Percentiles rank a stretch among this genome's conserved stretches.
Conservation (phyloP, 1,140 invertebrate species). For the Conus ventricosus region DNA sequence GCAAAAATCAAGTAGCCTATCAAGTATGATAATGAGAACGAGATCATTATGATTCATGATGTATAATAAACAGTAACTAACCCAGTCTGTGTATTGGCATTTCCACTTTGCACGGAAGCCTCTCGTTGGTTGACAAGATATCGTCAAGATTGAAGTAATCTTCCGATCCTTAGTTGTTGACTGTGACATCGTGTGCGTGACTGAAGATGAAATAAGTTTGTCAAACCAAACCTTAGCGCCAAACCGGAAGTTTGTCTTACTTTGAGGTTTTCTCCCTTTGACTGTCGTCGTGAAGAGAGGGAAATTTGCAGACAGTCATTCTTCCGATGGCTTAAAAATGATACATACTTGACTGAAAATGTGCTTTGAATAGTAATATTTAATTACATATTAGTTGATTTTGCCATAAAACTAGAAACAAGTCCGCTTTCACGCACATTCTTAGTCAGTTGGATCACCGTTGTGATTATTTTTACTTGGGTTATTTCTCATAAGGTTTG, state of each 20-base stretch:
- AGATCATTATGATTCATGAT: too few relatives aligned
- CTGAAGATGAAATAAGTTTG: not conserved
- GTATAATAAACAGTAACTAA: slow-evolving; percentile 70
- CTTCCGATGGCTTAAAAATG: too few relatives aligned
- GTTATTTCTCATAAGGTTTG: not conserved
- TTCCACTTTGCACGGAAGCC: slow-evolving; percentile 84
- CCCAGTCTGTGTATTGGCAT: slow-evolving; percentile 82
- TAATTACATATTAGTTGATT: too few relatives aligned
- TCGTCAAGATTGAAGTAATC: slow-evolving; percentile 84
- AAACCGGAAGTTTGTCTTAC: not conserved
- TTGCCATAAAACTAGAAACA: too few relatives aligned
- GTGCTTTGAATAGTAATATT: too few relatives aligned
- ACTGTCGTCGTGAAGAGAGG: not conserved
- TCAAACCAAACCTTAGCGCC: slow-evolving; percentile 12
- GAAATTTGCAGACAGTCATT: too few relatives aligned
- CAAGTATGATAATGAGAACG: too few relatives aligned
- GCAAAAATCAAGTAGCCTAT: too few relatives aligned
- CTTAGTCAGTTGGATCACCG: too few relatives aligned
- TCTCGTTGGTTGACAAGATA: slow-evolving; percentile 86
- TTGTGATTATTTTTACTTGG: not conserved
- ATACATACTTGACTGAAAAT: too few relatives aligned
- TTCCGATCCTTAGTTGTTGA: slow-evolving; percentile 32
- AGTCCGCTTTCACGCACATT: too few relatives aligned
- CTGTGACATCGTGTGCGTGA: slow-evolving; percentile 2
- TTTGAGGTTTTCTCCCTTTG: not conserved